phyloP scores from a whole-genome alignment of 2,888 invertebrate genomes.

The Stratiomys singularior region DNA sequence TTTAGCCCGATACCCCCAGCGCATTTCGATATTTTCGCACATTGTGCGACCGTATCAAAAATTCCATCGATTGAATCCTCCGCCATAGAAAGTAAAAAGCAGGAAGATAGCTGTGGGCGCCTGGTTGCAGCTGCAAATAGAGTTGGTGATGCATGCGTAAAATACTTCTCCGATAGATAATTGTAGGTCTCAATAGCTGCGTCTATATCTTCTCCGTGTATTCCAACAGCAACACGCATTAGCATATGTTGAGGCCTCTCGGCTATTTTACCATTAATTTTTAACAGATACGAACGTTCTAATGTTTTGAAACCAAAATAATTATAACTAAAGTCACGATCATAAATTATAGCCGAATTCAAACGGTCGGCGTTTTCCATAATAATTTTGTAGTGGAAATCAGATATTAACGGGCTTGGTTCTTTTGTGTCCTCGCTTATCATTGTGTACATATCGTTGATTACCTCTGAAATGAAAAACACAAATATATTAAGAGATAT shows the following conservation, averaged over 20 bases:
- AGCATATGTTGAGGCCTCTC: slow-evolving; percentile 99
- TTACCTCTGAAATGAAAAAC: slow-evolving; percentile 76
- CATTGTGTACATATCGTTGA: slow-evolving; percentile 84
- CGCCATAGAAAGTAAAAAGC: slow-evolving; percentile 93
- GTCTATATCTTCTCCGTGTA: slow-evolving; percentile 94
- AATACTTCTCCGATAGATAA: slow-evolving; percentile 91
- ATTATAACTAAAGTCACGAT: slow-evolving; percentile 95
- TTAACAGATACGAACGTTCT: slow-evolving; percentile 93
- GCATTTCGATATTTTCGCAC: slow-evolving; percentile 95
- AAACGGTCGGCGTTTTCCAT: slow-evolving; percentile 87
- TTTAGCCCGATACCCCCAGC: slow-evolving; percentile 98
- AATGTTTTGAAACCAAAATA: slow-evolving; percentile 99
- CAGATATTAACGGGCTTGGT: slow-evolving; percentile 85
- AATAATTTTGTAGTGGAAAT: slow-evolving; percentile 82
- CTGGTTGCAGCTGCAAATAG: slow-evolving; percentile 94
- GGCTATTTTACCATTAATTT: slow-evolving; percentile 89
- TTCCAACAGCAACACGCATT: slow-evolving; percentile 96
- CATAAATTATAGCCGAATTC: slow-evolving; percentile 96
- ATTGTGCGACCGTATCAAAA: slow-evolving; percentile 89
- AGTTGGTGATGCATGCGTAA: slow-evolving; percentile 98
- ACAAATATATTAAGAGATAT: not conserved
- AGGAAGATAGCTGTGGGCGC: slow-evolving; percentile 92
- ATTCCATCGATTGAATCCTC: slow-evolving; percentile 97
- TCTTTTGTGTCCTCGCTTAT: slow-evolving; percentile 78
- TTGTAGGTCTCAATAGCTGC: slow-evolving; percentile 96